A percentile compares a stretch with the other conserved stretches of the same genome.
Evolutionary conservation across 2,113 vertebrate genomes (phyloP).

Genomic region (Halichoerus grypus): DNA sequence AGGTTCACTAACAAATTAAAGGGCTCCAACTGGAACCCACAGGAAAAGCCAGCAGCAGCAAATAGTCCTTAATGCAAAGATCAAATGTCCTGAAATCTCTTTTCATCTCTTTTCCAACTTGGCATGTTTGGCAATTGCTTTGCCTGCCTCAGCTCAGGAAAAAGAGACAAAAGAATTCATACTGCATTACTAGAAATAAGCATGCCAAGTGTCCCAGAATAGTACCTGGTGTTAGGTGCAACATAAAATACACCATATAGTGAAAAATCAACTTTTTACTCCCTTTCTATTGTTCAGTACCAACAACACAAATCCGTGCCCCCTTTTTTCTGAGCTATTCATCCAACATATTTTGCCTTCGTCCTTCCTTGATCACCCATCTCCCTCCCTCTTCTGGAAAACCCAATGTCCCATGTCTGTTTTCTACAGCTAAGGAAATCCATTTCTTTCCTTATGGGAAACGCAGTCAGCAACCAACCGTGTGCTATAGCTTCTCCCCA

Average conservation of each 20-base stretch:
- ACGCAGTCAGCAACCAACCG: background rate
- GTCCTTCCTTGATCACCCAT: background rate
- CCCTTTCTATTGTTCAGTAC: background rate
- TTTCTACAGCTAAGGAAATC: conserved; percentile 30
- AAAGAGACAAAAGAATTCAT: background rate
- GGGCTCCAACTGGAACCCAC: background rate
- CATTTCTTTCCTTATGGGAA: background rate
- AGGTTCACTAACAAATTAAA: conserved; percentile 11
- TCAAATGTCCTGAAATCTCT: conserved; percentile 46
- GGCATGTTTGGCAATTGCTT: background rate
- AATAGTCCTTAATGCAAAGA: background rate
- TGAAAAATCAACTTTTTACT: background rate
- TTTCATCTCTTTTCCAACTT: conserved; percentile 14
- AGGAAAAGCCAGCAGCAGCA: background rate
- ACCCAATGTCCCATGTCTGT: background rate
- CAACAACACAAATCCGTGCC: background rate
- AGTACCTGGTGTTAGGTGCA: background rate
- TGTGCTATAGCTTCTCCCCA: background rate
- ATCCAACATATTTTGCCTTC: background rate
- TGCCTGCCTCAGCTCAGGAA: background rate
- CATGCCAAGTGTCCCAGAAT: background rate
- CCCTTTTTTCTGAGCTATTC: background rate
- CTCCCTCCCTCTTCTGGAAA: background rate
- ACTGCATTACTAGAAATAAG: background rate
- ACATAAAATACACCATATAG: background rate